These are phyloP conservation scores for Sthenelais limicola DNA, from an alignment of 2,888 invertebrate genomes.

Conservation along the genomic window DNA sequence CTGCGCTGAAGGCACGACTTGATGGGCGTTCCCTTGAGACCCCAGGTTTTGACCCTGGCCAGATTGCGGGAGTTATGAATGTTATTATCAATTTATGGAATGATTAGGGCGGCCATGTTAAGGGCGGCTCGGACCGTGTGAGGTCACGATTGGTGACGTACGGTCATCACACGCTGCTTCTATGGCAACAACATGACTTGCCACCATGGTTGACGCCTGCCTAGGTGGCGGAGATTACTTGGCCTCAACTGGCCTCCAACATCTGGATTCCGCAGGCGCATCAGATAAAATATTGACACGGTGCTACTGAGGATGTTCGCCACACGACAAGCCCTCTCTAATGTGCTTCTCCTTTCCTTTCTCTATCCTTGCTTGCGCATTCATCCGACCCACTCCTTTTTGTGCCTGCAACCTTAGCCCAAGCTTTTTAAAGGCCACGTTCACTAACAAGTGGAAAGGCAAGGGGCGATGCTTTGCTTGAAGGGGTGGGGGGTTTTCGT, in stretches of 20 bases:
- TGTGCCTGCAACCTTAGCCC: too few relatives aligned
- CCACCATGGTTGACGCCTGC: neutral
- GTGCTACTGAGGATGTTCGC: neutral
- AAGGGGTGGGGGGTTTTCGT: too few relatives aligned
- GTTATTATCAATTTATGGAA: conserved; percentile 26
- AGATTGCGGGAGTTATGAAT: conserved; percentile 20
- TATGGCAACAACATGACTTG: too few relatives aligned
- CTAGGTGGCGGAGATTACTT: neutral
- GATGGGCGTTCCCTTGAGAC: conserved; percentile 9
- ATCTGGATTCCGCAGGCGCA: conserved; percentile 1
- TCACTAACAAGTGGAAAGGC: too few relatives aligned
- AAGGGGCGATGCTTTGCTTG: too few relatives aligned
- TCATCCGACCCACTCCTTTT: too few relatives aligned
- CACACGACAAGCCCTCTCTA: conserved; percentile 3
- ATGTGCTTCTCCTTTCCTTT: too few relatives aligned
- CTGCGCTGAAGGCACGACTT: too few relatives aligned
- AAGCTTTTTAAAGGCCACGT: too few relatives aligned
- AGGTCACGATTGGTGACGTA: too few relatives aligned
- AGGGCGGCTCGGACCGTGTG: neutral
- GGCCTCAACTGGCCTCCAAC: neutral
- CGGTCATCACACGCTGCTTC: too few relatives aligned
- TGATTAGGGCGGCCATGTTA: conserved; percentile 5
- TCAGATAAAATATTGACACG: conserved; percentile 32
- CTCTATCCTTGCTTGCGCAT: too few relatives aligned
- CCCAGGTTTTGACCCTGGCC: neutral